Percentiles rank a stretch among this genome's conserved stretches.
Conservation (phyloP, 2,888 invertebrate genomes). For the Ophion costatus region DNA sequence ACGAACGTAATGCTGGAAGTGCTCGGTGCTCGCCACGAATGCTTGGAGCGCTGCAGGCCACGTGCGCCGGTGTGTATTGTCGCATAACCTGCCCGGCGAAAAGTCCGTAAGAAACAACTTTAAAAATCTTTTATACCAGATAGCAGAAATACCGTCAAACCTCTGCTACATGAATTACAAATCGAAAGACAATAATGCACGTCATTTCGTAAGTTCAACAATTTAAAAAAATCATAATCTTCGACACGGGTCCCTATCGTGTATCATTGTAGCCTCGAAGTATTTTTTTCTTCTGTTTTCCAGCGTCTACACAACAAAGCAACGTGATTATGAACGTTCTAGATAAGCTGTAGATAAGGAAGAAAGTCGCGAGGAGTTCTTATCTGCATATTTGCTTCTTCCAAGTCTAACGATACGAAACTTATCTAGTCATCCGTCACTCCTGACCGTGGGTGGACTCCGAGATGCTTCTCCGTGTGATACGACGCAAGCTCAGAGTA, state of each 20-base stretch:
- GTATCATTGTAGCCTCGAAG: not conserved
- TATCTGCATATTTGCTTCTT: constrained; percentile 29
- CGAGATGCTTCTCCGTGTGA: constrained; percentile 53
- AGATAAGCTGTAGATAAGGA: constrained; percentile 51
- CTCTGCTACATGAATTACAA: not conserved
- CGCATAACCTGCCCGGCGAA: constrained; percentile 24
- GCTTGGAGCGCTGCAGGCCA: constrained; percentile 1
- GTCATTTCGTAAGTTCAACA: constrained; percentile 8
- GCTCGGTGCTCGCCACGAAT: not conserved
- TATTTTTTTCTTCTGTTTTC: not conserved
- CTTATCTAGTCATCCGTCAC: constrained; percentile 13
- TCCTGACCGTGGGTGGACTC: not conserved
- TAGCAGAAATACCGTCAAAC: not conserved
- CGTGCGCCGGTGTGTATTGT: constrained; percentile 1
- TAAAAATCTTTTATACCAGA: not conserved
- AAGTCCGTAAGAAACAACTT: not conserved
- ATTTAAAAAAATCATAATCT: not conserved
- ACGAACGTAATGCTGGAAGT: not conserved
- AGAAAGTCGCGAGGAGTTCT: constrained; percentile 30
- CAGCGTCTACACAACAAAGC: not conserved
- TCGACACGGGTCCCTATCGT: not conserved
- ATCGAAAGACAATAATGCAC: not conserved
- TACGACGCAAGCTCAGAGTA: constrained; percentile 21
- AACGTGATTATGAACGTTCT: constrained; percentile 8
- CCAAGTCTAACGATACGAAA: not conserved